These are phyloP conservation scores for Pelecanoides urinatrix DNA, from an alignment of 2,113 vertebrate genomes.

Conservation along the genomic window DNA sequence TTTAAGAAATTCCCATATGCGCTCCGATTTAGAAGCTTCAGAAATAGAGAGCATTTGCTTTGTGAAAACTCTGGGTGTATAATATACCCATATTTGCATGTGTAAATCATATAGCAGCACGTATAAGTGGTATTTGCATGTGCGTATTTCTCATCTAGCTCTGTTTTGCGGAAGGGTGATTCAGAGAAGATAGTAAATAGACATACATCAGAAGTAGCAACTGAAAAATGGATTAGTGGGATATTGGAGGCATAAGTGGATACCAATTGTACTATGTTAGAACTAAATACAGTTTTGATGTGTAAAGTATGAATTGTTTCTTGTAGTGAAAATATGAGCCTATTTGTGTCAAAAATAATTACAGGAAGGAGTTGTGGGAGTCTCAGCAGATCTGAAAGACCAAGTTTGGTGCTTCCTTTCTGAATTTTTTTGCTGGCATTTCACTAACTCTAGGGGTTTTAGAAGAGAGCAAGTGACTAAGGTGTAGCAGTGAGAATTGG, in stretches of 20 bases:
- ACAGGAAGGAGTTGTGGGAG: background rate
- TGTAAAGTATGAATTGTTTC: background rate
- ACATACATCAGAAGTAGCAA: background rate
- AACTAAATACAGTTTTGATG: background rate
- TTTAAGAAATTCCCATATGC: background rate
- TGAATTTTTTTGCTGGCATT: background rate
- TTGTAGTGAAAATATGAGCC: background rate
- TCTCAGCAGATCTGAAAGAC: background rate
- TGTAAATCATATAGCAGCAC: background rate
- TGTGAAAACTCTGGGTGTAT: background rate
- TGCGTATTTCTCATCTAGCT: background rate
- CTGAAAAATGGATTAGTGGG: background rate
- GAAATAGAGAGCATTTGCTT: background rate
- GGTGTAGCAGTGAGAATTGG: background rate
- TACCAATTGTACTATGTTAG: background rate
- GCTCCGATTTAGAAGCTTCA: background rate
- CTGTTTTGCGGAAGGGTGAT: background rate
- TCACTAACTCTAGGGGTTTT: background rate
- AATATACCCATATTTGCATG: background rate
- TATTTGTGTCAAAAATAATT: background rate
- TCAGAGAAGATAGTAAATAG: background rate
- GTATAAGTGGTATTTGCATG: background rate
- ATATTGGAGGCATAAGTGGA: background rate
- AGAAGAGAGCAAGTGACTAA: background rate
- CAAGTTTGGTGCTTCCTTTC: background rate